Evolutionary conservation across 1,140 invertebrate species (phyloP).

Genomic region (Temnothorax longispinosus): DNA sequence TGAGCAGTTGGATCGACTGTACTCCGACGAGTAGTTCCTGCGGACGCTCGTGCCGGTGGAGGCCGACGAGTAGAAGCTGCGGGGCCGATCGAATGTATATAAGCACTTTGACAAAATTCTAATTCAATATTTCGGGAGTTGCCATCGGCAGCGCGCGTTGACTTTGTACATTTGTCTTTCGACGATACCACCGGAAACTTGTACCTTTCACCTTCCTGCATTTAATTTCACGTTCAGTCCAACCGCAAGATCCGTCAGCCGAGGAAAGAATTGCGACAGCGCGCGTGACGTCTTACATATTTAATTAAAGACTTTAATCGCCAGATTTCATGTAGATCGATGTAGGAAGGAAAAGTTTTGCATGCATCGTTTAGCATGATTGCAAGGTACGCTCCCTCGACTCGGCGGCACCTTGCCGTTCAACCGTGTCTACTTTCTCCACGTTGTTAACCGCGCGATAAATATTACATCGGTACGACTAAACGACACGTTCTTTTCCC

Average conservation of each 20-base stretch:
- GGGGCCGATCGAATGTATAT: constrained; percentile 62
- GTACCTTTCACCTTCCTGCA: not conserved
- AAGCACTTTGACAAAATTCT: constrained; percentile 52
- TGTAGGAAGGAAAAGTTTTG: constrained; percentile 2
- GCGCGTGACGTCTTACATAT: not conserved
- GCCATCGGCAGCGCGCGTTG: constrained; percentile 54
- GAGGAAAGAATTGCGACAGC: not conserved
- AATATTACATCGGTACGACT: not conserved
- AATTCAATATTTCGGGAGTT: not conserved
- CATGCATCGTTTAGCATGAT: constrained; percentile 11
- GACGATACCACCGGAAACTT: not conserved
- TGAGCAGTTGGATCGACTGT: constrained; percentile 74
- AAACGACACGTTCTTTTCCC: not conserved
- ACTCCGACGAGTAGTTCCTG: constrained; percentile 69
- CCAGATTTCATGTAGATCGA: not conserved
- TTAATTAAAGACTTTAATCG: not conserved
- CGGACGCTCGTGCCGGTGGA: constrained; percentile 65
- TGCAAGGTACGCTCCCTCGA: not conserved
- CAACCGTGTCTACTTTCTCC: constrained; percentile 24
- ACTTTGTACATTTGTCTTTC: not conserved
- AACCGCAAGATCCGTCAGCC: not conserved
- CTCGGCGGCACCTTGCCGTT: not conserved
- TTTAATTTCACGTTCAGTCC: not conserved
- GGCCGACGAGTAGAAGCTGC: constrained; percentile 71
- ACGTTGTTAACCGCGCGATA: not conserved